Base-by-base conservation (phyloP, 1,140 invertebrate genomes). In the Danaus plexippus region DNA sequence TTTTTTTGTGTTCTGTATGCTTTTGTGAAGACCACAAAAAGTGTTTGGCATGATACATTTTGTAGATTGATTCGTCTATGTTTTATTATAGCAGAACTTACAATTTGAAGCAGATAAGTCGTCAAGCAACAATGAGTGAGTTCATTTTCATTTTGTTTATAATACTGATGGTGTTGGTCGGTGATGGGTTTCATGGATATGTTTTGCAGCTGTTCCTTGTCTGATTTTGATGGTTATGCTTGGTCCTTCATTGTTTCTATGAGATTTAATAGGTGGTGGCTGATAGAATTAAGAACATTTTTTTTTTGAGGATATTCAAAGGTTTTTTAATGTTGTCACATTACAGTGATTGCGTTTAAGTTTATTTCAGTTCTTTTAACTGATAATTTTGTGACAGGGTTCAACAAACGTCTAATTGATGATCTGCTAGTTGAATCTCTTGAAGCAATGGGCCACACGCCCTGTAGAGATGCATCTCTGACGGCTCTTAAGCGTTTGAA, bases 391-490 rank as follows among this genome's bases (percentile, higher is more conserved):
- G 12, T 74, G 54, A 70, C 78, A 88, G 87, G 87, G 59, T 88
- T 88, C 75, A 94, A 95, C 61, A 94, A 94, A 75, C 88, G 93
- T 63, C 87, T 95, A 4, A 94, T 96, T 59, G 94, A 96, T 71
- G 92, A 95, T 51, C 91, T 96, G n/a, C 88, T 96, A 1, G 88
- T 91, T 22, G 93, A 94, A 60, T 94, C 93, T 0, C 87, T 96
- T 12, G 88, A 92, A 64, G 89, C 91, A 9, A 94, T 94, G 49
- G 93, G 93, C 1, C 90, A 93, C 42, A 84, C 85, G 11, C 91
- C 92, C 1, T 91, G 90, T 51, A 88, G 86, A 43, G 89, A 90
- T 58, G 71, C 81, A 1, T 69, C 72, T 9, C 59, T 91, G 3
- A 77, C 89, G 9, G 90, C 91, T 10, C 85, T 91, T 9, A 90